phyloP scores from a whole-genome alignment of 2,113 vertebrate genomes.

The Petroica traversi region DNA sequence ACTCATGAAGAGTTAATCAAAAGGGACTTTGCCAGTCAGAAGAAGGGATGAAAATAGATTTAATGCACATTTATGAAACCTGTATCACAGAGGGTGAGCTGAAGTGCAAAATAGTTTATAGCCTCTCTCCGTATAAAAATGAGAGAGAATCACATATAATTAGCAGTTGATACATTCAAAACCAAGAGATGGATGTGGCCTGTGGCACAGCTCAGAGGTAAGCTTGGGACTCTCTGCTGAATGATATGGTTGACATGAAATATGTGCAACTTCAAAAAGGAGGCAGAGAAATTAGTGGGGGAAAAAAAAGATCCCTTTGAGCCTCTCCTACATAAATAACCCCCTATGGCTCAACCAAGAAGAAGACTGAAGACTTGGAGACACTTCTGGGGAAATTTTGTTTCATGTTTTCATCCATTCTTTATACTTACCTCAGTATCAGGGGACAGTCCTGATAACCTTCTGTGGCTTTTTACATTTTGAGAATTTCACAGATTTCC shows the following conservation, averaged over 20 bases:
- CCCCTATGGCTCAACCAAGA: not conserved
- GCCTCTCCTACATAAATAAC: not conserved
- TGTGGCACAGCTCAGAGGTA: not conserved
- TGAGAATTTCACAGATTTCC: not conserved
- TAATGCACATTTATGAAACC: not conserved
- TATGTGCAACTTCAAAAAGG: not conserved
- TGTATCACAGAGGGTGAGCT: not conserved
- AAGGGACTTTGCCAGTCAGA: not conserved
- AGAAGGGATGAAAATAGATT: not conserved
- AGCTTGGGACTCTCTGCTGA: not conserved
- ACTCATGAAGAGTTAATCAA: not conserved
- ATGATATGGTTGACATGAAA: not conserved
- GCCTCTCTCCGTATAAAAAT: not conserved
- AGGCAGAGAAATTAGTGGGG: not conserved
- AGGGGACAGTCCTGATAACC: not conserved
- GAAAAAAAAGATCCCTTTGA: accelerated
- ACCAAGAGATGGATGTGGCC: not conserved
- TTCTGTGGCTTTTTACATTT: not conserved
- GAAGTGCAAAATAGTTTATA: not conserved
- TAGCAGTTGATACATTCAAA: not conserved
- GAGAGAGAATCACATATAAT: not conserved
- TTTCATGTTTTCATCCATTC: not conserved
- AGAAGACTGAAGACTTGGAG: not conserved
- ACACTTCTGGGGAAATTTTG: not conserved
- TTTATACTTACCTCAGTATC: not conserved